Base-by-base conservation (phyloP, 2,888 invertebrate genomes). In the Campoletis raptor region DNA sequence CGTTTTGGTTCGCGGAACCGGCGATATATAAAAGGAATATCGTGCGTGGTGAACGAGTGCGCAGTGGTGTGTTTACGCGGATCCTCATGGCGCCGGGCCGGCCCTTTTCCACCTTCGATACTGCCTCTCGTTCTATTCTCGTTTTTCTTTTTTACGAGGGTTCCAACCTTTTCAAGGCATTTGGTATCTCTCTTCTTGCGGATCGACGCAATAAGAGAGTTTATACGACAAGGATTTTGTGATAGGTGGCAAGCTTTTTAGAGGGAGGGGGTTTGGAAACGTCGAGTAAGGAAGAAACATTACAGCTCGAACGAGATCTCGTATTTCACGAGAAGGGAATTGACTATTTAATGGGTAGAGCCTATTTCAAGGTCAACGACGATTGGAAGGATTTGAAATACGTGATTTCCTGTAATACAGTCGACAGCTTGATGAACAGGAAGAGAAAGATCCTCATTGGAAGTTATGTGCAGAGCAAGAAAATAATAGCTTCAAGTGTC, bases 11-110 rank as follows among this genome's bases (percentile, higher is more conserved):
- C 69, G 52, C 24, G 54, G 74, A 79, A 74, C 81, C 72, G 72
- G 67, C 67, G 40, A 76, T 57, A 73, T 57, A 73, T 72, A 57
- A 21, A 73, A 78, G 57, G 64, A 57, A 54, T 83, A 67, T 61
- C 24, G 61, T 79, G 83, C 79, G 83, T 73, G 72, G 78, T 77
- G 73, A 86, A 81, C 70, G 86, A 80, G 21, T 86, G 86, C 86
- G 86, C 86, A 86, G 86, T 77, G 67, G 70, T 83, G 77, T 83
- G 81, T 86, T 86, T 86, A 86, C 86, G 81, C 67, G 81, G 74
- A 74, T 72, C 70, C 80, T 83, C 77, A 83, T 73, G 81, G 82
- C 81, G 78, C 24, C 54, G 67, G 70, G 48, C 80, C 83, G 80
- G 72, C 77, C 83, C 74, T 86, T 77, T 21, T 73, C 67, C 54